Evolutionary conservation across 2,888 invertebrate genomes (phyloP).

Genomic region (Lamellibrachia columna): DNA sequence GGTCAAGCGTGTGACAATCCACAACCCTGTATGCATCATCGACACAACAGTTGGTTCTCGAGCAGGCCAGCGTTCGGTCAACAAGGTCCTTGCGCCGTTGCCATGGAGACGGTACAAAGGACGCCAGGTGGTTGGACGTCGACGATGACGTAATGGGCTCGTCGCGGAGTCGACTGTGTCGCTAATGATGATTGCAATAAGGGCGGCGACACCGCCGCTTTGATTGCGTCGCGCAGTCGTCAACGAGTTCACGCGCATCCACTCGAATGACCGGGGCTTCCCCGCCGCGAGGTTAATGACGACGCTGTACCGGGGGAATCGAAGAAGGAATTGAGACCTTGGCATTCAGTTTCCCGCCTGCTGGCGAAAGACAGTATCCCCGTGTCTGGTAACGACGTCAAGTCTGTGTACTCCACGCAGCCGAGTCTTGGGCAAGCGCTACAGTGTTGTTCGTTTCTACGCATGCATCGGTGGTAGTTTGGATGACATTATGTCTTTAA

Average conservation of each 20-base stretch:
- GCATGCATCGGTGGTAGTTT: neutral
- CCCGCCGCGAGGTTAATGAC: neutral
- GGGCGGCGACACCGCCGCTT: neutral
- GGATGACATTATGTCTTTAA: neutral
- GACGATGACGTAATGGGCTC: neutral
- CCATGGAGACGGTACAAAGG: neutral
- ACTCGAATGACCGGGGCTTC: neutral
- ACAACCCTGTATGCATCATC: neutral
- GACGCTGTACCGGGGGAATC: neutral
- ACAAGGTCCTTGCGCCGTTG: neutral
- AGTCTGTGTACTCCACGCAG: neutral
- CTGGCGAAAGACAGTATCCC: neutral
- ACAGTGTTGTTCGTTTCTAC: too few species aligned
- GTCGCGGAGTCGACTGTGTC: neutral
- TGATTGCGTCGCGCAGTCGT: neutral
- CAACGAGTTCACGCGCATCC: neutral
- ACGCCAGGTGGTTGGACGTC: conserved; percentile 1
- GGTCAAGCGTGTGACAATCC: neutral
- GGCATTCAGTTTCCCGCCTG: neutral
- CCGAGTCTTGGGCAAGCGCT: neutral
- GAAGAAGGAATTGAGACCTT: neutral
- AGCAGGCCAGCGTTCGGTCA: conserved; percentile 6
- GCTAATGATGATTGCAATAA: neutral
- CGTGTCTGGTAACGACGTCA: neutral
- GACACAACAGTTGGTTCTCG: neutral